A percentile compares a stretch with the other conserved stretches of the same genome.
phyloP scores from a whole-genome alignment of 2,888 invertebrate genomes.

The Crossocerus cetratus region DNA sequence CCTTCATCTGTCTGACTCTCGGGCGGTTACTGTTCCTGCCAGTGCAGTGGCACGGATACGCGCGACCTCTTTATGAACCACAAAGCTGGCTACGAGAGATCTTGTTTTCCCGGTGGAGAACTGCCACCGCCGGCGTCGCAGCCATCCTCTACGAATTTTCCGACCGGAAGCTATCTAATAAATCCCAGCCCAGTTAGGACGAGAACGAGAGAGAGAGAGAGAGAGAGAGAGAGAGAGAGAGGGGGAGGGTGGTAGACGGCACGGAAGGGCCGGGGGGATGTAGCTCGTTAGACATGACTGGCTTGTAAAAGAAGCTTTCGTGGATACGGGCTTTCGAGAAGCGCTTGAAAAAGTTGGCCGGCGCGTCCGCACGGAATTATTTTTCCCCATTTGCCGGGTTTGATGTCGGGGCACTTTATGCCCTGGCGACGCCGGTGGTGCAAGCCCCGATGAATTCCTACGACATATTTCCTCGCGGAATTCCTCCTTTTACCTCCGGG shows the following conservation, averaged over 20 bases:
- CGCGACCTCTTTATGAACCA: conserved; percentile 36
- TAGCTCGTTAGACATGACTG: conserved; percentile 38
- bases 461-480: background rate
- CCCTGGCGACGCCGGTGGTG: background rate
- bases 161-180: conserved; percentile 48
- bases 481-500: background rate
- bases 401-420: background rate
- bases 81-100: conserved; percentile 28
- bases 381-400: conserved; percentile 7
- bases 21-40: conserved; percentile 30
- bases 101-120: conserved; percentile 35
- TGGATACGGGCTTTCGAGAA: background rate
- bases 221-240: conserved; percentile 7
- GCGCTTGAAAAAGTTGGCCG: background rate
- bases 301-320: conserved; percentile 27
- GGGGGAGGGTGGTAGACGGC: too few species aligned
- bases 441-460: background rate
- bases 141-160: conserved; percentile 48
- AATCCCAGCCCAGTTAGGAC: conserved; percentile 40
- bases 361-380: conserved; percentile 17
- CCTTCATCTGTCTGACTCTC: too few species aligned
- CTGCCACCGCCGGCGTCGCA: conserved; percentile 19
- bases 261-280: background rate
- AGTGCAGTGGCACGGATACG: conserved; percentile 12
- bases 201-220: conserved; percentile 6